phyloP scores from a whole-genome alignment of 1,140 invertebrate species.

The Brachionus calyciflorus region DNA sequence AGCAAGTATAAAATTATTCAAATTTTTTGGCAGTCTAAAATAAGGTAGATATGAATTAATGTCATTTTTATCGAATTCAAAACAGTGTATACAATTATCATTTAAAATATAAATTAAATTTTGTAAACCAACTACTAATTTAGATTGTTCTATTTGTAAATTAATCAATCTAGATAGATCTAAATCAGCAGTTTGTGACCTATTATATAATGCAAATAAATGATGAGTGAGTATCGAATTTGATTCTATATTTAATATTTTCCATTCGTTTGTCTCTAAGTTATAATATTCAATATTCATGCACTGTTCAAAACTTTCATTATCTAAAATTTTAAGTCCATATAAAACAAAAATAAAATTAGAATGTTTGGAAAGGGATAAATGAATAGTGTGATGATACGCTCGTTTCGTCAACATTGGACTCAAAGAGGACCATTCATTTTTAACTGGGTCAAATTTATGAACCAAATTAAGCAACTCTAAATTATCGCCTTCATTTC shows the following conservation, averaged over 20 bases:
- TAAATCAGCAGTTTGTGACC: neutral
- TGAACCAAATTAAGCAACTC: neutral
- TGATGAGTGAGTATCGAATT: conserved; percentile 20
- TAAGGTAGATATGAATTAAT: conserved; percentile 11
- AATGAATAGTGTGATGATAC: conserved; percentile 1
- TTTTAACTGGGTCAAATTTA: conserved; percentile 43
- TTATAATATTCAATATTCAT: conserved; percentile 3
- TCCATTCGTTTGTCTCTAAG: conserved; percentile 5
- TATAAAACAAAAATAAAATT: conserved; percentile 31
- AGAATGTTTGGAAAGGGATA: neutral
- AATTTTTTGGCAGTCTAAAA: conserved; percentile 40
- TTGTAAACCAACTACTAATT: neutral
- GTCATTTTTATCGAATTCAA: conserved; percentile 8
- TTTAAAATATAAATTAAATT: conserved; percentile 24
- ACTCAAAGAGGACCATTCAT: neutral
- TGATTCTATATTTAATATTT: neutral
- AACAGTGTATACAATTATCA: conserved; percentile 44
- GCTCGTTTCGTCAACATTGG: conserved; percentile 27
- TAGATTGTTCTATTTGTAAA: conserved; percentile 3
- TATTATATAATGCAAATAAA: neutral
- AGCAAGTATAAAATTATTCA: neutral
- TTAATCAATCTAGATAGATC: neutral
- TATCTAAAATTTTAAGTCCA: neutral
- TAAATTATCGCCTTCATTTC: neutral
- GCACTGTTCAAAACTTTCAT: neutral